phyloP scores from a whole-genome alignment of 2,113 vertebrate species.

The Equus przewalskii region DNA sequence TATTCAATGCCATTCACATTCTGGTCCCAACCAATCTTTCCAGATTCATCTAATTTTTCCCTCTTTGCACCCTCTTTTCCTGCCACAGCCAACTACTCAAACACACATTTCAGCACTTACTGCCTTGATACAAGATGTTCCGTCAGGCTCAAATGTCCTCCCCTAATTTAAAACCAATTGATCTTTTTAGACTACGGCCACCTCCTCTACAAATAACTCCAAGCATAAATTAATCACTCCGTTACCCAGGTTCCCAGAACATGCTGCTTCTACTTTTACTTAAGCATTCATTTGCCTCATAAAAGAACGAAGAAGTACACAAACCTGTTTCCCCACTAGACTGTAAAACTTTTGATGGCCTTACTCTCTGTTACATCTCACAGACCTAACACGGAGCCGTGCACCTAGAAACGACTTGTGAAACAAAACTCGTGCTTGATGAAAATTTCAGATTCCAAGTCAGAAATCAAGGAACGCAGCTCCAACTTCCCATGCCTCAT shows the following conservation, averaged over 20 bases:
- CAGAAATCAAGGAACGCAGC: background rate
- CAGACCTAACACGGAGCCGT: background rate
- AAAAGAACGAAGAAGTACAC: background rate
- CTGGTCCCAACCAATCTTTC: background rate
- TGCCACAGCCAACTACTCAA: background rate
- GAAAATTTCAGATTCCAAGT: background rate
- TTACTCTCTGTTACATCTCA: background rate
- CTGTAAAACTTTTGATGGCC: background rate
- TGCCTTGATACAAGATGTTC: background rate
- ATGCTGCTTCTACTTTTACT: background rate
- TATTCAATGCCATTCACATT: background rate
- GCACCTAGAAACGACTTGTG: background rate
- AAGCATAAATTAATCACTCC: conserved; percentile 24
- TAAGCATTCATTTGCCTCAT: background rate
- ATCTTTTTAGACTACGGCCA: conserved; percentile 24
- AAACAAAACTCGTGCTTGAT: background rate
- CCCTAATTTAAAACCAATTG: conserved; percentile 48
- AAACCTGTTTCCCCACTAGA: background rate
- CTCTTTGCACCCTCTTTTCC: background rate
- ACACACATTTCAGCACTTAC: background rate
- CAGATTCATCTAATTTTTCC: background rate
- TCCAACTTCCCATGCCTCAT: background rate
- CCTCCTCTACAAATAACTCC: conserved; percentile 25
- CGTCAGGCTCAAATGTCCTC: background rate
- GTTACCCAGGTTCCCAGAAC: background rate